Percentiles rank a stretch among this genome's conserved stretches.
phyloP scores from a whole-genome alignment of 1,140 invertebrate species.

The Camponotus vicinus region DNA sequence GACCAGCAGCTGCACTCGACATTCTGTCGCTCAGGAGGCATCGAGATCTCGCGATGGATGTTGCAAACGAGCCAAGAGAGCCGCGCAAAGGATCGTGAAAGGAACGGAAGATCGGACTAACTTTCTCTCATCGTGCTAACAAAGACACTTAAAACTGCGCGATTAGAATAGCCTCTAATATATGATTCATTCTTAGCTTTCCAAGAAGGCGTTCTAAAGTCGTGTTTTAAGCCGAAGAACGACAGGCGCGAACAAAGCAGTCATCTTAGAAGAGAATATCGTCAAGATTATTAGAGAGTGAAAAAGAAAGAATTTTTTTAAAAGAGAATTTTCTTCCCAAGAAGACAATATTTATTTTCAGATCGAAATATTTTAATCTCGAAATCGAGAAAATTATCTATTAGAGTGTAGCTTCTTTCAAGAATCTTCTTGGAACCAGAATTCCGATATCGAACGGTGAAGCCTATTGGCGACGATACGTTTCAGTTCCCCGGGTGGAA shows the following conservation, averaged over 20 bases:
- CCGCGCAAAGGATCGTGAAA: slow-evolving; percentile 22
- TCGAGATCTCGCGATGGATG: slow-evolving; percentile 23
- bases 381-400: not conserved
- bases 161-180: slow-evolving; percentile 24
- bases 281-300: not conserved
- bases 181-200: slow-evolving; percentile 24
- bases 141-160: slow-evolving; percentile 26
- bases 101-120: slow-evolving; percentile 34
- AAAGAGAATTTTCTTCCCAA: not conserved
- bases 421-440: not conserved
- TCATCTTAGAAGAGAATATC: not conserved
- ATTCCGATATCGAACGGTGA: slow-evolving; percentile 30
- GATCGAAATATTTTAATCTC: not conserved
- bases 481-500: not conserved
- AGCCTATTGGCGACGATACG: not conserved
- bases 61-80: not conserved
- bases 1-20: slow-evolving; percentile 7
- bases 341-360: not conserved
- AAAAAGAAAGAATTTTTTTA: not conserved
- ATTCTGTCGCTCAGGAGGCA: slow-evolving; percentile 1
- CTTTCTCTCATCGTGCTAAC: slow-evolving; percentile 48
- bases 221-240: not conserved
- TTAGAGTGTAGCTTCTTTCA: not conserved
- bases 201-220: slow-evolving; percentile 11
- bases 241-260: not conserved